Evolutionary conservation across 2,797 vertebrate species (phyloP).

Genomic region (Chelonia mydas): DNA sequence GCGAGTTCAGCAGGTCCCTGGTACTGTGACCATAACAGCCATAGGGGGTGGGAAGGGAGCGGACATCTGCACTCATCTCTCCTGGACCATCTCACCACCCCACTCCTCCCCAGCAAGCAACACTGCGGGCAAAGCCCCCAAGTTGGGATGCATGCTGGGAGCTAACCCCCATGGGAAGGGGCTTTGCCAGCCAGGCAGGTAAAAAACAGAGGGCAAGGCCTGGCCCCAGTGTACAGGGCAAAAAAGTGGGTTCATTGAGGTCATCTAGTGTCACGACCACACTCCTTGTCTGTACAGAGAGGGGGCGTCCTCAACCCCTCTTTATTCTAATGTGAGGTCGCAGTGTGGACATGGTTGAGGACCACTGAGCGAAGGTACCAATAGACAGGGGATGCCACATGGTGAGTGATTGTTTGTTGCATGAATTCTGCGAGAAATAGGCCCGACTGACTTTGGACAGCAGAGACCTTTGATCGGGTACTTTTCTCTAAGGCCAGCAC

Average conservation of each 20-base stretch:
- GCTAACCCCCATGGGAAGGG: background rate
- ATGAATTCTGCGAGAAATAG: background rate
- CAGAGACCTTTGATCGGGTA: background rate
- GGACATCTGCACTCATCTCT: background rate
- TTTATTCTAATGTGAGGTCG: background rate
- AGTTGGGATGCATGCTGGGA: background rate
- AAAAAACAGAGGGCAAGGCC: background rate
- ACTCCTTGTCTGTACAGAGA: background rate
- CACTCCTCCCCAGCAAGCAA: background rate
- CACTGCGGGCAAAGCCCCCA: background rate
- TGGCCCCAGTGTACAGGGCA: background rate
- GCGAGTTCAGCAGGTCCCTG: constrained; percentile 37
- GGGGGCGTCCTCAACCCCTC: background rate
- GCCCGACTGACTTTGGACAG: accelerated
- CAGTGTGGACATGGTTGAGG: background rate
- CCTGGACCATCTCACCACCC: background rate
- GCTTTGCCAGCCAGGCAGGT: background rate
- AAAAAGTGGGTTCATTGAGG: background rate
- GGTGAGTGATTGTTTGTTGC: background rate
- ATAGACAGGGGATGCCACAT: accelerated
- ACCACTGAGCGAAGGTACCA: background rate
- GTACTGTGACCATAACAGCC: constrained; percentile 41
- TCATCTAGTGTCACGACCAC: background rate
- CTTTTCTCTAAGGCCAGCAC: background rate
- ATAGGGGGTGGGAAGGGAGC: background rate